A percentile compares a stretch with the other conserved stretches of the same genome.
phyloP scores from a whole-genome alignment of 2,113 vertebrate genomes.

The Spilogale gracilis region DNA sequence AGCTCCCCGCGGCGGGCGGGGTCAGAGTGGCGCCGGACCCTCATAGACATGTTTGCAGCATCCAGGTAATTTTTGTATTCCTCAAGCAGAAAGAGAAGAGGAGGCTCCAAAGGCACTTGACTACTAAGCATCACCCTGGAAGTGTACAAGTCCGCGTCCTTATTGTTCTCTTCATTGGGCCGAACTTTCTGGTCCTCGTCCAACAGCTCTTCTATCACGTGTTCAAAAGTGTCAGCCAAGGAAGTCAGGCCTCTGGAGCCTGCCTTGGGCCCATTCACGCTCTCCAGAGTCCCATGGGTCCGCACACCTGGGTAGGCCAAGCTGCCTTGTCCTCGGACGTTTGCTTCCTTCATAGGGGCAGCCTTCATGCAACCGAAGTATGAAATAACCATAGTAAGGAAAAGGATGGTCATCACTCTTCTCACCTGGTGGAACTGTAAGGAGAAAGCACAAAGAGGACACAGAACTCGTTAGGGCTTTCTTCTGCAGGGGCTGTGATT shows the following conservation, averaged over 20 bases:
- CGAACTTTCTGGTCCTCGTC: constrained; percentile 92
- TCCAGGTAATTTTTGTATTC: constrained; percentile 99
- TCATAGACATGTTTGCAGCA: constrained; percentile 99
- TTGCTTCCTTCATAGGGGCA: constrained; percentile 98
- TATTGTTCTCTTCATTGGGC: constrained; percentile 89
- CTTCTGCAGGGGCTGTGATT: background rate
- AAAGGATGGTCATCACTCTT: constrained; percentile 99
- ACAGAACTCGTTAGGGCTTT: constrained; percentile 55
- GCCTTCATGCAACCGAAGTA: constrained; percentile 99
- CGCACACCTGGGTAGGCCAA: constrained; percentile 96
- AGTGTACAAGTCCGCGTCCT: constrained; percentile 98
- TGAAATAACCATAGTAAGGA: constrained; percentile 99
- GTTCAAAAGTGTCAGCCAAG: constrained; percentile 97
- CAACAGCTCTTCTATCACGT: constrained; percentile 98
- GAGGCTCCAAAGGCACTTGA: constrained; percentile 99
- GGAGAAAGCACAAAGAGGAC: constrained; percentile 81
- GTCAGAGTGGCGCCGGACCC: constrained; percentile 98
- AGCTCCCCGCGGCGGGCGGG: constrained; percentile 97
- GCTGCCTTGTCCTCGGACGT: constrained; percentile 95
- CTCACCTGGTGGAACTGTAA: constrained; percentile 99
- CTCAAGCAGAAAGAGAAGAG: constrained; percentile 99
- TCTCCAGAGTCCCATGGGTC: constrained; percentile 97
- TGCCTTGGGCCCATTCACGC: constrained; percentile 90
- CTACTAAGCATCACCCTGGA: constrained; percentile 99
- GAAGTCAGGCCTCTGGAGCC: constrained; percentile 90